A percentile compares a stretch with the other conserved stretches of the same genome.
Evolutionary conservation across 2,113 vertebrate genomes (phyloP).

Genomic region (Rhegmatorhina hoffmannsi): DNA sequence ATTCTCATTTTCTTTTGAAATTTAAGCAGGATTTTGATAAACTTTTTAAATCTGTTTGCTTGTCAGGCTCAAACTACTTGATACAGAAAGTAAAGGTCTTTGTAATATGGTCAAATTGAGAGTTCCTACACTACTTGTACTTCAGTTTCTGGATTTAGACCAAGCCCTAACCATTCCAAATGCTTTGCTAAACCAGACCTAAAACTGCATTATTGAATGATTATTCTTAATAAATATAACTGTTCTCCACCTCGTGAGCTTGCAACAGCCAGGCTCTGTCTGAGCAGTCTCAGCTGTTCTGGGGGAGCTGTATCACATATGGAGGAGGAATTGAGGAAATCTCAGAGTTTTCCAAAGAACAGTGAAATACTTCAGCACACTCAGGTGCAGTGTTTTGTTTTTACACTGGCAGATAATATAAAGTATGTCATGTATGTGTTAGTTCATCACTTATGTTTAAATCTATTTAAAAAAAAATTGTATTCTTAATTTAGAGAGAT

Average conservation of each 20-base stretch:
- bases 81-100: not conserved
- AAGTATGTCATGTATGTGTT: fast-evolving
- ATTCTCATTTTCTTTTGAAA: not conserved
- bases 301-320: not conserved
- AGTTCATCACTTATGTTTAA: not conserved
- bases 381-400: not conserved
- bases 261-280: not conserved
- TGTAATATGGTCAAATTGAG: too few relatives aligned
- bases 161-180: not conserved
- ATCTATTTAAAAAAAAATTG: fast-evolving
- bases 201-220: not conserved
- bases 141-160: not conserved
- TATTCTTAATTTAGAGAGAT: not conserved
- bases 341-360: not conserved
- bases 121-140: not conserved
- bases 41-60: not conserved
- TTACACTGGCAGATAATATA: not conserved
- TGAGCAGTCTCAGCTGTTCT: not conserved
- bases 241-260: fast-evolving
- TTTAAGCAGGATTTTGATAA: not conserved
- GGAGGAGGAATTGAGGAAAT: not conserved
- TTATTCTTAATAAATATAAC: not conserved
- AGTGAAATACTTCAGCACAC: not conserved
- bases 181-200: not conserved
- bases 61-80: not conserved